Evolutionary conservation across 2,888 invertebrate species (phyloP).

Genomic region (Cryptops parisi): DNA sequence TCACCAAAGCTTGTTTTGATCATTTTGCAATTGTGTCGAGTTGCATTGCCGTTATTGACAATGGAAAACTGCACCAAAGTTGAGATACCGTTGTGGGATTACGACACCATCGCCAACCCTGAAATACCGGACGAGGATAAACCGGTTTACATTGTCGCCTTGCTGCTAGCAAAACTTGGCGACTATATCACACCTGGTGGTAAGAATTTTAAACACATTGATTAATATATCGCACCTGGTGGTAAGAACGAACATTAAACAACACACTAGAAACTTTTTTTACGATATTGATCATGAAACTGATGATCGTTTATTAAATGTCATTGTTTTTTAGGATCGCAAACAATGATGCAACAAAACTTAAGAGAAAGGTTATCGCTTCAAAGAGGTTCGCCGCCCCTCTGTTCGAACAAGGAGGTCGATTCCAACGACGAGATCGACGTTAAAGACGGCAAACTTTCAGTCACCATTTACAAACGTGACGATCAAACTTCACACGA

Average conservation of each 20-base stretch:
- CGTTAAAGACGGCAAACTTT: slow-evolving; percentile 26
- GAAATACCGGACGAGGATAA: slow-evolving; percentile 26
- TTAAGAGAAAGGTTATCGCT: too few relatives aligned
- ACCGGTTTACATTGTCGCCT: slow-evolving; percentile 29
- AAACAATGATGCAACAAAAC: too few relatives aligned
- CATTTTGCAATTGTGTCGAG: slow-evolving; percentile 31
- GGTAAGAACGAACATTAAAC: too few relatives aligned
- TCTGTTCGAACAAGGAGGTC: too few relatives aligned
- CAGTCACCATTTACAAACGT: slow-evolving; percentile 31
- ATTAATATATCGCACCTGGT: not conserved
- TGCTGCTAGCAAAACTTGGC: slow-evolving; percentile 31
- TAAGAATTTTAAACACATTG: not conserved
- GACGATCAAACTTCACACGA: slow-evolving; percentile 31
- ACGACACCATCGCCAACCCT: slow-evolving; percentile 19
- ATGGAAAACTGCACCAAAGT: slow-evolving; percentile 29
- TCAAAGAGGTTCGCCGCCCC: too few relatives aligned
- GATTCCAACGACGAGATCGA: not conserved
- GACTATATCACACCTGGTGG: slow-evolving; percentile 32
- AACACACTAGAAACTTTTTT: too few relatives aligned
- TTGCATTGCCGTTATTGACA: slow-evolving; percentile 30
- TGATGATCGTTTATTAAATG: not conserved
- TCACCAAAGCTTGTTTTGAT: slow-evolving; percentile 32
- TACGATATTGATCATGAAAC: too few relatives aligned
- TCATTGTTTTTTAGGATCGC: not conserved
- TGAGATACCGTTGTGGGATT: slow-evolving; percentile 27